These are phyloP conservation scores for Habrosyne pyritoides DNA, from an alignment of 2,888 invertebrate species.

Conservation along the genomic window DNA sequence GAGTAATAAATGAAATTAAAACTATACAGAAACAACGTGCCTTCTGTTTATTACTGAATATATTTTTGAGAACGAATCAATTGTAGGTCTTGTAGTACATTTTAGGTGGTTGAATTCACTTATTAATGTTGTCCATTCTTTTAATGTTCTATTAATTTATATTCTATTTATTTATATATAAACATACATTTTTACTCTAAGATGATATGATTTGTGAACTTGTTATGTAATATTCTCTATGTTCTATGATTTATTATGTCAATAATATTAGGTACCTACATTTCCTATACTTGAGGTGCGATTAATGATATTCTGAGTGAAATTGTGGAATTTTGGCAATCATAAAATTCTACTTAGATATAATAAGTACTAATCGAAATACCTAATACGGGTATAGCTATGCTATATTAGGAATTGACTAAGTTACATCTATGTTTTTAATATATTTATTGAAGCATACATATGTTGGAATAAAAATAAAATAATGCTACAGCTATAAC, in stretches of 20 bases:
- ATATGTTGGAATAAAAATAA: background rate
- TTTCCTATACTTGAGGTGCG: background rate
- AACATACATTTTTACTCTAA: constrained; percentile 54
- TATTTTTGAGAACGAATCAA: constrained; percentile 13
- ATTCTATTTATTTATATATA: too few species aligned
- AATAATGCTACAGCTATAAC: background rate
- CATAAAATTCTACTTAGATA: constrained; percentile 22
- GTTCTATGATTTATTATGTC: background rate
- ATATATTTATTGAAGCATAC: background rate
- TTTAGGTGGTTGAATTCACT: constrained; percentile 13
- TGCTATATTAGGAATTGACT: constrained; percentile 43
- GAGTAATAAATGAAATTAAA: constrained; percentile 29
- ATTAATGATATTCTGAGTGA: background rate
- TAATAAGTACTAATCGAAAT: constrained; percentile 15
- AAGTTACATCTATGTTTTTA: constrained; percentile 25
- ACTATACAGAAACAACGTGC: background rate
- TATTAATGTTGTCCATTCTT: constrained; percentile 37
- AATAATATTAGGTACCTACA: background rate
- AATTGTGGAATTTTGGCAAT: constrained; percentile 30
- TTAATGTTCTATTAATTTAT: constrained; percentile 34
- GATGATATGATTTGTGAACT: constrained; percentile 73
- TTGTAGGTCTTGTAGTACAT: constrained; percentile 19
- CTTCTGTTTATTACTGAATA: background rate
- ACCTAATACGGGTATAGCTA: constrained; percentile 31
- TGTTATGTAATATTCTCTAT: constrained; percentile 21